Conservation (phyloP, 2,888 invertebrate genomes). For the Diaperis boleti region DNA sequence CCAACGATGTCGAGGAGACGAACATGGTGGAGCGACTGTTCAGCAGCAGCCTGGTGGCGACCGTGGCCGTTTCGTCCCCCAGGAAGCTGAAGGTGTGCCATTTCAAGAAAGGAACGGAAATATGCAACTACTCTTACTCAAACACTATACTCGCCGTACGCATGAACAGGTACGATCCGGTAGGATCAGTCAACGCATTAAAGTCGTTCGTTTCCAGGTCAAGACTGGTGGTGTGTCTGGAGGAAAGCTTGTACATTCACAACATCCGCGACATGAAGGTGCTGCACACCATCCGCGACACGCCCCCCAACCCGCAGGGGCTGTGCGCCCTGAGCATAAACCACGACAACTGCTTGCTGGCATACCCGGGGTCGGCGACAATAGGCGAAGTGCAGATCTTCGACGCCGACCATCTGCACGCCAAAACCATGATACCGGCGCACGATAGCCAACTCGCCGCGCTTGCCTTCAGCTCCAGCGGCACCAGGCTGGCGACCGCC, state of each 20-base stretch:
- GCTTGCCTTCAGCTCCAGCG: conserved; percentile 90
- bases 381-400: conserved; percentile 97
- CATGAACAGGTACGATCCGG: conserved; percentile 81
- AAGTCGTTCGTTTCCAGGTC: conserved; percentile 55
- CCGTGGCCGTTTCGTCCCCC: conserved; percentile 92
- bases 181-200: not conserved
- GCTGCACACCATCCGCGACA: conserved; percentile 97
- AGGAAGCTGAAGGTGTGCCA: conserved; percentile 95
- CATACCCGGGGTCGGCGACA: conserved; percentile 95
- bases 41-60: conserved; percentile 95
- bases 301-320: conserved; percentile 94
- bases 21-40: conserved; percentile 96
- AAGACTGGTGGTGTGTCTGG: conserved; percentile 94
- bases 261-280: conserved; percentile 99
- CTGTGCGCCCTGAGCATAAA: conserved; percentile 88
- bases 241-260: conserved; percentile 98
- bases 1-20: conserved; percentile 86
- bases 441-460: conserved; percentile 97
- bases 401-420: conserved; percentile 93
- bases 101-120: conserved; percentile 97
- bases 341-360: conserved; percentile 92
- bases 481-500: conserved; percentile 85
- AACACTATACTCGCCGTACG: conserved; percentile 96
- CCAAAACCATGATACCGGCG: conserved; percentile 96
- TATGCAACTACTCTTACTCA: conserved; percentile 95